A percentile compares a stretch with the other conserved stretches of the same genome.
These are phyloP conservation scores for Neotoma lepida DNA, from an alignment of 2,113 vertebrate genomes.

Conservation along the genomic window DNA sequence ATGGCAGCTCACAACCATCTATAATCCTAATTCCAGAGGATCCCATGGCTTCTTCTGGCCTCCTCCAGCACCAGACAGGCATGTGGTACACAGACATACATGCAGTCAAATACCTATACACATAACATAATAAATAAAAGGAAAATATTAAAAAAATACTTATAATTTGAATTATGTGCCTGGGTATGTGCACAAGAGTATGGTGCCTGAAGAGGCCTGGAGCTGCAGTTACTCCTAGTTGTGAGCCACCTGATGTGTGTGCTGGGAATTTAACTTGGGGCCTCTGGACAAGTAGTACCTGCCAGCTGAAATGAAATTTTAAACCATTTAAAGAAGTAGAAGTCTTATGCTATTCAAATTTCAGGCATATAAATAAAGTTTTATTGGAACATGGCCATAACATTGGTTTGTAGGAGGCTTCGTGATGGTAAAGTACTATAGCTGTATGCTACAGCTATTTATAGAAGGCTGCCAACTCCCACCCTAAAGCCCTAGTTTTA, in stretches of 20 bases:
- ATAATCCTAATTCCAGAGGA: background rate
- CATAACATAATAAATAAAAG: too few species aligned
- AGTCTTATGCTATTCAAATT: background rate
- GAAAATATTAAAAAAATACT: too few species aligned
- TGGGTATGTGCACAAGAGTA: too few species aligned
- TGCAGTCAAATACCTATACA: too few species aligned
- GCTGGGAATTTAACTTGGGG: too few species aligned
- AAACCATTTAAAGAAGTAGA: background rate
- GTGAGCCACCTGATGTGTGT: too few species aligned
- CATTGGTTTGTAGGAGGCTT: background rate
- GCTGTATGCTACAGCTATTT: background rate
- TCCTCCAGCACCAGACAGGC: too few species aligned
- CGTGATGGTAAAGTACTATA: accelerated
- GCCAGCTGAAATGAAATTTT: background rate
- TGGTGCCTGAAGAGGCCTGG: too few species aligned
- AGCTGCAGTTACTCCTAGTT: too few species aligned
- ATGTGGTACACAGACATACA: too few species aligned
- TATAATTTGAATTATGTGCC: too few species aligned
- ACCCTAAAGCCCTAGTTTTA: background rate
- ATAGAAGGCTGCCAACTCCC: background rate
- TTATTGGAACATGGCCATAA: background rate
- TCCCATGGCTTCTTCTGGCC: too few species aligned
- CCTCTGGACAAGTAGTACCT: background rate
- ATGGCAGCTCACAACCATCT: background rate
- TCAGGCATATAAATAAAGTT: background rate